Conservation (phyloP, 2,888 invertebrate species). For the Acanthococcus lagerstroemiae region DNA sequence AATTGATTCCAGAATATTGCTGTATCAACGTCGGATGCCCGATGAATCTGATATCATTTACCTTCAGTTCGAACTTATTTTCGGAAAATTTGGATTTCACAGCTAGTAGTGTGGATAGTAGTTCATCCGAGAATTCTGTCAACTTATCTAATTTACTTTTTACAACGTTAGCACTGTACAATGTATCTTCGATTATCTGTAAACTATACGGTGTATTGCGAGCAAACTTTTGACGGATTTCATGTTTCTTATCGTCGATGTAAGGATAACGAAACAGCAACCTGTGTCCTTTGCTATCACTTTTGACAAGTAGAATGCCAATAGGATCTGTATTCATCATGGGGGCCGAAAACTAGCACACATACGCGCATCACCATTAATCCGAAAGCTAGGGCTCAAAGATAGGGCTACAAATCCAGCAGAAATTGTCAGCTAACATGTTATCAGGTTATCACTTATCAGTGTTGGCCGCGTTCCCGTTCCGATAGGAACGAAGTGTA, state of each 20-base stretch:
- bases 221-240: conserved; percentile 49
- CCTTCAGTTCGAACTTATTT: conserved; percentile 84
- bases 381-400: too few species aligned
- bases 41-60: conserved; percentile 91
- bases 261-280: conserved; percentile 85
- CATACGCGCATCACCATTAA: too few species aligned
- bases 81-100: conserved; percentile 84
- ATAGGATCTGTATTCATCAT: conserved; percentile 78
- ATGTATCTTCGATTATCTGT: conserved; percentile 60
- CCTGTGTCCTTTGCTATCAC: conserved; percentile 88
- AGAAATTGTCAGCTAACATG: too few species aligned
- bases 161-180: conserved; percentile 43
- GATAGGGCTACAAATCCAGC: too few species aligned
- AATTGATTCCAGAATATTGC: conserved; percentile 41
- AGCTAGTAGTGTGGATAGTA: conserved; percentile 76
- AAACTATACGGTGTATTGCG: conserved; percentile 70
- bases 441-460: too few species aligned
- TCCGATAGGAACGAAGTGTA: too few species aligned
- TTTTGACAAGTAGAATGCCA: conserved; percentile 84
- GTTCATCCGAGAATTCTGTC: conserved; percentile 72
- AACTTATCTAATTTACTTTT: conserved; percentile 53
- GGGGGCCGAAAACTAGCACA: too few species aligned
- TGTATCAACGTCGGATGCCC: conserved; percentile 81
- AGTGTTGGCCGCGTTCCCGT: too few species aligned
- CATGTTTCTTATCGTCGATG: conserved; percentile 51